Evolutionary conservation across 1,140 invertebrate species (phyloP).

Genomic region (Drosophila biarmipes): DNA sequence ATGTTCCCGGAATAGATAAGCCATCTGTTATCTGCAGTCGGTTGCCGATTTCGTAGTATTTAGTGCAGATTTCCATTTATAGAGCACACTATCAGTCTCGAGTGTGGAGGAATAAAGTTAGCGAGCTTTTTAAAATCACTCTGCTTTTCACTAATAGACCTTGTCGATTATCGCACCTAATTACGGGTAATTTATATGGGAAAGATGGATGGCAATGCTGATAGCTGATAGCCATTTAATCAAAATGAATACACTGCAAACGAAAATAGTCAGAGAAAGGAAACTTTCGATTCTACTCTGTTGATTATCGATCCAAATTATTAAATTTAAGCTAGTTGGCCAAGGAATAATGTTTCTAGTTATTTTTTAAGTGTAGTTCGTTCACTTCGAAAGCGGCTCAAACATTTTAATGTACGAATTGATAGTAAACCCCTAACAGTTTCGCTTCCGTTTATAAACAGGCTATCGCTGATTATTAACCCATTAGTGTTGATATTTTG

Average conservation of each 20-base stretch:
- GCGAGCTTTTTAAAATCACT: slow-evolving; percentile 10
- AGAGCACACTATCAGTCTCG: slow-evolving; percentile 33
- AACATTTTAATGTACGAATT: not conserved
- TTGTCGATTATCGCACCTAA: slow-evolving; percentile 12
- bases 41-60: slow-evolving; percentile 21
- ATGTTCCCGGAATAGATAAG: slow-evolving; percentile 25
- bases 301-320: no score
- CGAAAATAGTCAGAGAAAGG: no score
- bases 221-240: not conserved
- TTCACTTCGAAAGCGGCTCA: no score
- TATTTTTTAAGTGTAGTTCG: no score
- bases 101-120: slow-evolving; percentile 35
- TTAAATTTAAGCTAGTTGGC: no score
- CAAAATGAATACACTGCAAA: not conserved
- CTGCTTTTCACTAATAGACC: slow-evolving; percentile 8
- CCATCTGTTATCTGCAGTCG: slow-evolving; percentile 3
- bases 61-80: slow-evolving; percentile 30
- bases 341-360: no score
- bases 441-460: not conserved
- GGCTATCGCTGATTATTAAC: slow-evolving; percentile 5
- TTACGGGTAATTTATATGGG: slow-evolving; percentile 6
- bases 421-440: not conserved
- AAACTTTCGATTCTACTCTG: no score
- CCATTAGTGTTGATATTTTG: slow-evolving; percentile 6
- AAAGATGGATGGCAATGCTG: not conserved